Percentiles rank a stretch among this genome's conserved stretches.
Conservation (phyloP, 2,797 vertebrate species). For the Morus bassanus region DNA sequence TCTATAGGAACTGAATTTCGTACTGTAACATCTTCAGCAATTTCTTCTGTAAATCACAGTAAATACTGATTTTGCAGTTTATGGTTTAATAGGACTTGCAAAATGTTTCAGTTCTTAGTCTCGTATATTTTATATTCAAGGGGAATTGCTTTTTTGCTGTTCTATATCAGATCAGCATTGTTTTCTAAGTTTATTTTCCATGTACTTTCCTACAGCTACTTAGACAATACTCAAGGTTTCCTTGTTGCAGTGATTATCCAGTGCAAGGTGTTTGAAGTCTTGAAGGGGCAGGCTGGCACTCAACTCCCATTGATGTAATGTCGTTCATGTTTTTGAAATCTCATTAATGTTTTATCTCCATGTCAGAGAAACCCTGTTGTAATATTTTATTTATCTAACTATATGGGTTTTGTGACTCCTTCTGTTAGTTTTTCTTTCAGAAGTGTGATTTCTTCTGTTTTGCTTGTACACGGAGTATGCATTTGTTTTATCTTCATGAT, state of each 20-base stretch:
- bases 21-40: not conserved
- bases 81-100: not conserved
- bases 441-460: not conserved
- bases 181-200: not conserved
- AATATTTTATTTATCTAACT: not conserved
- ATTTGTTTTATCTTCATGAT: not conserved
- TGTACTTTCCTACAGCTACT: not conserved
- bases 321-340: not conserved
- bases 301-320: not conserved
- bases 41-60: not conserved
- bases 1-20: not conserved
- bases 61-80: not conserved
- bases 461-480: not conserved
- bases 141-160: not conserved
- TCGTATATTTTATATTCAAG: not conserved
- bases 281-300: accelerated
- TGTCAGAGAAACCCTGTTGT: not conserved
- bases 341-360: not conserved
- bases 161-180: not conserved
- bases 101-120: not conserved
- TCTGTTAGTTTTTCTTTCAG: not conserved
- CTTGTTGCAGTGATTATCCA: not conserved
- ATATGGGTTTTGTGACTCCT: not conserved
- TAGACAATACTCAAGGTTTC: not conserved
- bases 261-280: not conserved